phyloP scores from a whole-genome alignment of 2,113 vertebrate genomes.

The Sprattus sprattus region DNA sequence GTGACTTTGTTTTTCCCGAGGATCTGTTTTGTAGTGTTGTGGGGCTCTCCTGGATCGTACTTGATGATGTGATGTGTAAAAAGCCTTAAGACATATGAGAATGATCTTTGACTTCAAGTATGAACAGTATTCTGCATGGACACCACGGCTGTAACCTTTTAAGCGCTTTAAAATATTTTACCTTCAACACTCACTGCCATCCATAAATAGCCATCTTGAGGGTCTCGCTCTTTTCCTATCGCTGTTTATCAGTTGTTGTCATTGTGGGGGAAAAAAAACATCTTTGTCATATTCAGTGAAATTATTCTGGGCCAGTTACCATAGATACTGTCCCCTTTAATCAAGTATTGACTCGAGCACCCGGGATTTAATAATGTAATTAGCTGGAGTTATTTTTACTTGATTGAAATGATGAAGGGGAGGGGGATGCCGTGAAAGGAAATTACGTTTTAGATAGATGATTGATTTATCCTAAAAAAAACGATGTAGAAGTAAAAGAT shows the following conservation, averaged over 20 bases:
- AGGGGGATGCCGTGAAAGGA: slow-evolving; percentile 13
- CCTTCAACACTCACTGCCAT: slow-evolving; percentile 7
- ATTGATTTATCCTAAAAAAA: slow-evolving; percentile 13
- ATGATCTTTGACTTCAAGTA: neutral
- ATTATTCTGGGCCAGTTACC: slow-evolving; percentile 36
- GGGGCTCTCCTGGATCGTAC: neutral
- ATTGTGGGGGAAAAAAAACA: slow-evolving; percentile 11
- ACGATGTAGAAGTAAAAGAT: neutral
- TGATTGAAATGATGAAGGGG: slow-evolving; percentile 30
- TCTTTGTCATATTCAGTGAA: slow-evolving; percentile 34
- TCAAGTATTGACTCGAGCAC: slow-evolving; percentile 29
- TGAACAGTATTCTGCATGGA: slow-evolving; percentile 48
- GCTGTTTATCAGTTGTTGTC: slow-evolving; percentile 39
- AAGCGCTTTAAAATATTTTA: slow-evolving; percentile 22
- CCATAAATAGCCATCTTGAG: slow-evolving; percentile 18
- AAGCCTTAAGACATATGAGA: slow-evolving; percentile 14
- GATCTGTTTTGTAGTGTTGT: slow-evolving; percentile 16
- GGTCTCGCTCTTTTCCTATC: slow-evolving; percentile 25
- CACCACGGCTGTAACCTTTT: slow-evolving; percentile 11
- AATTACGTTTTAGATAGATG: slow-evolving; percentile 28
- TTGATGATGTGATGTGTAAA: neutral
- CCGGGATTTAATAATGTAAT: slow-evolving; percentile 38
- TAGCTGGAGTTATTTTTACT: slow-evolving; percentile 37
- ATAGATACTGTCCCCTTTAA: slow-evolving; percentile 47
- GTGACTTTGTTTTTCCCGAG: slow-evolving; percentile 19